Base-by-base conservation (phyloP, 2,113 vertebrate species). In the Sturnus vulgaris region DNA sequence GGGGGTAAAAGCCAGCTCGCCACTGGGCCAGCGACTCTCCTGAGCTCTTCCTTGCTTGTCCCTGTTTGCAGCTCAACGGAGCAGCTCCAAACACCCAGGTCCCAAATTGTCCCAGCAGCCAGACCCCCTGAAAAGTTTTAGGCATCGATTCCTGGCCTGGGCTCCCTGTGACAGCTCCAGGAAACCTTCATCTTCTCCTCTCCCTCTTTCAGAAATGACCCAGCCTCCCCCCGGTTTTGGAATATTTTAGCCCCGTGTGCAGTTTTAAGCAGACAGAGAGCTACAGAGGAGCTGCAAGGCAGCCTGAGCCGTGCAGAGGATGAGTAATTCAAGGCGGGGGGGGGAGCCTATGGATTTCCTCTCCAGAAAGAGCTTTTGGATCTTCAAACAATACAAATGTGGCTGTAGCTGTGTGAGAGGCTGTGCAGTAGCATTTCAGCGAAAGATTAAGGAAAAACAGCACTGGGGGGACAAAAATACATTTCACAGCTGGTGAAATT, bases 31-130 rank as follows among this genome's bases (percentile, higher is more conserved):
- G 2, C 25, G 56, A 3, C 30, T 37, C 79, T 37, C 12, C 22
- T 0, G 21, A 59, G 55, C 10, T 16, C 8, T 19, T 56, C 27
- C 63, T 57, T 35, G 46, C 11, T 2, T 5, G 7, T 9, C 15
- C 0, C 2, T 5, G 9, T 37, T 27, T 46, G 52, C 28, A n/a
- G 24, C 42, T 49, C 44, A 4, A 0, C 0, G 7, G 22, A 57
- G 15, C 14, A 40, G 31, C 31, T 76, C 28, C 25, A 44, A 63
- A 53, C 19, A 12, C 11, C 35, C 10, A 5, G 52, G 9, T 27
- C 33, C 42, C 18, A 2, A 12, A 30, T 0, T 23, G 17, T 25
- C 59, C 55, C 27, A 37, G 30, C 9, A 70, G 42, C 19, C 33
- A 59, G 65, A 53, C 12, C 5, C 47, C n/a, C 12, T 49, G 21